A percentile compares a stretch with the other conserved stretches of the same genome.
Evolutionary conservation across 2,888 invertebrate genomes (phyloP).

Genomic region (Deroplatys truncata): DNA sequence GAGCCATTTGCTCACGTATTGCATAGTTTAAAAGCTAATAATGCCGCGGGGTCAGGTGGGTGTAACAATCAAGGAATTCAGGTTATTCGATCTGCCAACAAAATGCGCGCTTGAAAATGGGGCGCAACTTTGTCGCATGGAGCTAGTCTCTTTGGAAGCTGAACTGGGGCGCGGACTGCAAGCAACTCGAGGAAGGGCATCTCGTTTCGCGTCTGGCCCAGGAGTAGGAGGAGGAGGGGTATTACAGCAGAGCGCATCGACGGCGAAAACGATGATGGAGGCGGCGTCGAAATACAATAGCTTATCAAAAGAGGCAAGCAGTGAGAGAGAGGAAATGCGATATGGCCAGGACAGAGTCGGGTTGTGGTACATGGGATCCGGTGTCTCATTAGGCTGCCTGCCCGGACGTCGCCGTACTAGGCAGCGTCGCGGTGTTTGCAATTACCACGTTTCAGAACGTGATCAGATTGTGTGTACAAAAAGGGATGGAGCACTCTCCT

Average conservation of each 20-base stretch:
- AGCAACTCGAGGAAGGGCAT: background rate
- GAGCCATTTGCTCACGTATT: no score
- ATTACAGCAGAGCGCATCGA: constrained; percentile 16
- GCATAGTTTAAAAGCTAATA: no score
- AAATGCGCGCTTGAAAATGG: background rate
- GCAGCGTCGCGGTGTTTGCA: background rate
- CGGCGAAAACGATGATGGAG: background rate
- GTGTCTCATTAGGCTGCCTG: constrained; percentile 27
- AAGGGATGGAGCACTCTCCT: background rate
- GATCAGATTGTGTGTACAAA: background rate
- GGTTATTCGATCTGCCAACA: no score
- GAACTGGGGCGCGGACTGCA: background rate
- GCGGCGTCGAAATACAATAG: constrained; percentile 29
- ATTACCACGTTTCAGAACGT: background rate
- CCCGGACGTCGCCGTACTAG: constrained; percentile 1
- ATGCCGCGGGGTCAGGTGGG: no score
- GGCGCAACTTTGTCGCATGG: background rate
- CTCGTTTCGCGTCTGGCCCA: background rate
- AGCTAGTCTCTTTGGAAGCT: background rate
- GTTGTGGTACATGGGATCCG: constrained; percentile 18
- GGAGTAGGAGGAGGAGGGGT: background rate
- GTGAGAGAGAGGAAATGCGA: constrained; percentile 9
- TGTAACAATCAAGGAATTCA: no score
- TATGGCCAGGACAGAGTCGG: constrained; percentile 4
- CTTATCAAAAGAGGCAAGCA: constrained; percentile 29